phyloP scores from a whole-genome alignment of 1,140 invertebrate genomes.

The Procambarus clarkii region DNA sequence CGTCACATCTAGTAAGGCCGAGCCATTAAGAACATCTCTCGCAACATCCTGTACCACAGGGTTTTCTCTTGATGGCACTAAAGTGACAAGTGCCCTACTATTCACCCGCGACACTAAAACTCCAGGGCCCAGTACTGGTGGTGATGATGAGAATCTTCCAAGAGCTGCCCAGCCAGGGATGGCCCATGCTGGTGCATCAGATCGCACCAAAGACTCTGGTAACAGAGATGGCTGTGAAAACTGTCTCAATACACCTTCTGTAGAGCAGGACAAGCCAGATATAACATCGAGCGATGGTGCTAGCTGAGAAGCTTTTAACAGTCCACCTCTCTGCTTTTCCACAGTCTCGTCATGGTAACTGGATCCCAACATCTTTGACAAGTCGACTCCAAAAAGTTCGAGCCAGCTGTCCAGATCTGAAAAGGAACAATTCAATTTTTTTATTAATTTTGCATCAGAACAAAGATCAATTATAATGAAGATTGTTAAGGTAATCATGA shows the following conservation, averaged over 20 bases:
- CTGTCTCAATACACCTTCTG: slow-evolving; percentile 63
- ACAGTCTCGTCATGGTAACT: slow-evolving; percentile 80
- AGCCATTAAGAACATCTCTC: slow-evolving; percentile 94
- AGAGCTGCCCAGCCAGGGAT: slow-evolving; percentile 77
- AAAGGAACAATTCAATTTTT: slow-evolving; percentile 70
- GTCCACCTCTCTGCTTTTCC: slow-evolving; percentile 66
- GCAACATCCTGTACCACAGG: slow-evolving; percentile 93
- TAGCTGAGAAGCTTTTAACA: slow-evolving; percentile 81
- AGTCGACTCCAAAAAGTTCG: slow-evolving; percentile 90
- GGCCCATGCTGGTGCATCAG: slow-evolving; percentile 84
- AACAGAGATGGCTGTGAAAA: slow-evolving; percentile 68
- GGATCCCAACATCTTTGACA: slow-evolving; percentile 89
- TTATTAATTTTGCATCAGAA: too few relatives aligned
- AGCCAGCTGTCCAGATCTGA: slow-evolving; percentile 89
- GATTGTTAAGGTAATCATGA: too few relatives aligned
- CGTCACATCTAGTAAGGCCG: slow-evolving; percentile 92
- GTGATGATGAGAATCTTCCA: slow-evolving; percentile 84
- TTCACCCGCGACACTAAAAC: slow-evolving; percentile 89
- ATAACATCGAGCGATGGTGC: slow-evolving; percentile 87
- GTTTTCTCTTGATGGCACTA: slow-evolving; percentile 88
- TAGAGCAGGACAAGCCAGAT: slow-evolving; percentile 89
- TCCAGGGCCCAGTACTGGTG: slow-evolving; percentile 92
- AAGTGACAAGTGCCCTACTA: slow-evolving; percentile 82
- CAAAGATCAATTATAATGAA: too few relatives aligned
- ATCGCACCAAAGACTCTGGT: slow-evolving; percentile 47